Percentiles rank a stretch among this genome's conserved stretches.
phyloP scores from a whole-genome alignment of 1,140 invertebrate genomes.

The Adelges cooleyi region DNA sequence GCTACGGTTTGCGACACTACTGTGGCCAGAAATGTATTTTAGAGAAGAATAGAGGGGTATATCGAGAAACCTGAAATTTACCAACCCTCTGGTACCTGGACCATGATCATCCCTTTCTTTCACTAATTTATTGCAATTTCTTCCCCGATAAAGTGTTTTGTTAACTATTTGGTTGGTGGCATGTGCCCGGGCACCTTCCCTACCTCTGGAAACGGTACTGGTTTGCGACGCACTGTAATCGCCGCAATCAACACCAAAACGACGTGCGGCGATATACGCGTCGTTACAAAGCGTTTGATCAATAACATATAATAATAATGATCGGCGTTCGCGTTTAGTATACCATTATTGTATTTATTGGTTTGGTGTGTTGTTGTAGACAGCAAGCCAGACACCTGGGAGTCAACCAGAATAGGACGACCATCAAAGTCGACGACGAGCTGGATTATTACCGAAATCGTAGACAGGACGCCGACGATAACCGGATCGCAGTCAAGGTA shows the following conservation, averaged over 20 bases:
- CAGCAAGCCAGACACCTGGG: conserved; percentile 59
- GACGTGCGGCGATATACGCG: background rate
- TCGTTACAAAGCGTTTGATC: conserved; percentile 28
- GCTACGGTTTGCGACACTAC: too few species aligned
- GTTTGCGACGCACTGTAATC: too few species aligned
- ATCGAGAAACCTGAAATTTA: too few species aligned
- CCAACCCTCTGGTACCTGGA: too few species aligned
- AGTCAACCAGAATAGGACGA: conserved; percentile 37
- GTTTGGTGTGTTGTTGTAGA: conserved; percentile 39
- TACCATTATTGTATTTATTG: background rate
- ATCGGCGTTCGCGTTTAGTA: background rate
- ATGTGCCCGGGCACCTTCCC: too few species aligned
- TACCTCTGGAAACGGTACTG: too few species aligned
- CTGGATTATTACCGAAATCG: background rate
- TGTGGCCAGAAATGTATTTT: too few species aligned
- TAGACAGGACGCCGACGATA: background rate
- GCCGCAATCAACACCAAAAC: background rate
- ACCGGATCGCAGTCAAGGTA: background rate
- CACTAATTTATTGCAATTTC: too few species aligned
- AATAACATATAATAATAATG: conserved; percentile 16
- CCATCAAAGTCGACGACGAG: background rate
- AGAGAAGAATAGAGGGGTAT: too few species aligned
- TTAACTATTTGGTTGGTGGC: too few species aligned
- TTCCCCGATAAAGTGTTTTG: too few species aligned
- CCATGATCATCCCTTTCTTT: too few species aligned